Evolutionary conservation across 2,888 invertebrate genomes (phyloP), one percentile per base, ranked within the genome.

Genomic region (Lithophane socia): DNA sequence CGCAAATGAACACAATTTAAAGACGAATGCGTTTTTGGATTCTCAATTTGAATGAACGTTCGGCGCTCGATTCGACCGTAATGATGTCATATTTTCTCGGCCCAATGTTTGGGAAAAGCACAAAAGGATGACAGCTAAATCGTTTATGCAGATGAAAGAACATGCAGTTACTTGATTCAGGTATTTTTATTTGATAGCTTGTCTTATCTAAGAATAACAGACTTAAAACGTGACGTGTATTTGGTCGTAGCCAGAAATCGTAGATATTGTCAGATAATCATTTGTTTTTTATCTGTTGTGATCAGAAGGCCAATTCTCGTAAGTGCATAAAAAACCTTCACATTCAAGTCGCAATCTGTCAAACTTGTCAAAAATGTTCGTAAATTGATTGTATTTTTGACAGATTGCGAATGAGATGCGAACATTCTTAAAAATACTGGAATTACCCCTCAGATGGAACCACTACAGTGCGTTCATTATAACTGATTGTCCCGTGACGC

Each of bases 1-100:
- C 91, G 82, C 91, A 94, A 96, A 96, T 96, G 96, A 96, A 94
- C 93, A 94, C 96, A 96, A 96, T 96, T 96, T 96, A 92, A 93
- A 95, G 94, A 95, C 92, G 93, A 94, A 96, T 96, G 94, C 90
- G 91, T 91, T 93, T 93, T 92, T 91, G 89, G 92, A 94, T 94
- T 93, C 90, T 89, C 94, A 94, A 93, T 96, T 94, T 94, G 92
- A 93, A 93, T 93, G 92, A 92, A 91, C 92, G 92, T 94, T 91
- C 89, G 90, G 92, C 87, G 86, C 88, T 86, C 90, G 91, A 92
- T 94, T 94, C 91, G 90, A 92, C 91, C 91, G 92, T 92, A 93
- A 95, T 92, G 92, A 89, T 87, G 91, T 91, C 92, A 95, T 95
- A 93, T 94, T 93, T 95, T 87, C 77, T 87, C 85, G 77, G 80